Evolutionary conservation across 2,888 invertebrate genomes (phyloP).

Genomic region (Dermolepida albohirtum): DNA sequence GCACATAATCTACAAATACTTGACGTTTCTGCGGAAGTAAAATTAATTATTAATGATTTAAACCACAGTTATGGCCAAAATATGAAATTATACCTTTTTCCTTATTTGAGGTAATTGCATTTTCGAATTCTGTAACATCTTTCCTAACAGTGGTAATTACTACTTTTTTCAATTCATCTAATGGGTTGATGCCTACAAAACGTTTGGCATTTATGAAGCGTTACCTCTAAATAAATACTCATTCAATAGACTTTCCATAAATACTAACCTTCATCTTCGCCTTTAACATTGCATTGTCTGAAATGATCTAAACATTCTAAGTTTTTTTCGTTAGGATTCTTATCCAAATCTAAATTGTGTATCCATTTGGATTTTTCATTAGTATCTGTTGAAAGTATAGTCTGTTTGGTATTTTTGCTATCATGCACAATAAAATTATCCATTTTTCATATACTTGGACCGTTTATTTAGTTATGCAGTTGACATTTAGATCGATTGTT

Average conservation of each 20-base stretch:
- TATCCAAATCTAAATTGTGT: conserved; percentile 51
- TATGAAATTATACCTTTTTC: neutral
- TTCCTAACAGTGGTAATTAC: conserved; percentile 22
- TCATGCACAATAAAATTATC: conserved; percentile 57
- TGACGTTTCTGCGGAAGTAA: conserved; percentile 4
- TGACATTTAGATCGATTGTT: conserved; percentile 42
- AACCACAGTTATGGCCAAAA: neutral
- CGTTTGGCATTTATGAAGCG: neutral
- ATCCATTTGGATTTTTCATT: conserved; percentile 55
- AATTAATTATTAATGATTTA: neutral
- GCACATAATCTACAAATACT: conserved; percentile 39
- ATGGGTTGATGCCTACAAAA: conserved; percentile 31
- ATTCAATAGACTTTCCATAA: conserved; percentile 23
- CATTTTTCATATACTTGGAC: conserved; percentile 36
- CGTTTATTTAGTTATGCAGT: conserved; percentile 31
- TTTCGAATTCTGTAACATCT: neutral
- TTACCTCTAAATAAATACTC: conserved; percentile 2
- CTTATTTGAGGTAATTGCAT: neutral
- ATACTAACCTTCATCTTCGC: conserved; percentile 23
- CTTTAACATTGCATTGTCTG: conserved; percentile 33
- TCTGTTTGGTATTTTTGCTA: conserved; percentile 56
- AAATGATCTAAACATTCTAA: conserved; percentile 60
- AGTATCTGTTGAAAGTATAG: conserved; percentile 56
- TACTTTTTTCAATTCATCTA: conserved; percentile 26
- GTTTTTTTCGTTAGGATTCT: conserved; percentile 48